Conservation (phyloP, 2,888 invertebrate genomes). For the Erannis defoliaria region DNA sequence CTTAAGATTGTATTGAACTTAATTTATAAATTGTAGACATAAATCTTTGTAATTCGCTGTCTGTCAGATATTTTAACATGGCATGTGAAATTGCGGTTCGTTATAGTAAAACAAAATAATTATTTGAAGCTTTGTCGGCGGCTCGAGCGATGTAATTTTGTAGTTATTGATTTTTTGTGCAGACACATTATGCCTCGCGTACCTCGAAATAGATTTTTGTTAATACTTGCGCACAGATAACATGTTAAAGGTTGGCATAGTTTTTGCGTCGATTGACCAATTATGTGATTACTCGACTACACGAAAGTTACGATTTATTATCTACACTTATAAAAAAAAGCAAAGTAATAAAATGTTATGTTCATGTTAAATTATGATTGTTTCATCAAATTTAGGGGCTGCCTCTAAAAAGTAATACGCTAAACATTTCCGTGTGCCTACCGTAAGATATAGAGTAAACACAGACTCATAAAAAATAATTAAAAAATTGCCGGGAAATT, state of each 20-base stretch:
- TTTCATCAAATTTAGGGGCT: no score
- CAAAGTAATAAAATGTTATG: conserved; percentile 9
- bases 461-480: no score
- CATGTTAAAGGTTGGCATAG: conserved; percentile 2
- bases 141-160: conserved; percentile 24
- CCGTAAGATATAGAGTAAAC: no score
- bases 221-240: background rate
- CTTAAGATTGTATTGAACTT: conserved; percentile 33
- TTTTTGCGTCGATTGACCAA: conserved; percentile 13
- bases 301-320: no score
- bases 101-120: conserved; percentile 15
- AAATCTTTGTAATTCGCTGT: conserved; percentile 15
- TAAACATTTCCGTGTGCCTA: no score
- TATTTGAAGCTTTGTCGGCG: conserved; percentile 20
- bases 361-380: no score
- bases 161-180: conserved; percentile 34
- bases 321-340: no score
- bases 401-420: no score
- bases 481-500: no score
- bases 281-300: conserved; percentile 13
- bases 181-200: background rate
- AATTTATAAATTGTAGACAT: conserved; percentile 20
- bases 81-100: conserved; percentile 13
- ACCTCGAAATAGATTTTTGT: conserved; percentile 16
- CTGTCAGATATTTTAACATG: conserved; percentile 16